A percentile compares a stretch with the other conserved stretches of the same genome.
These are phyloP conservation scores for Agonopterix alstromeriana DNA, from an alignment of 2,888 invertebrate species.

Conservation along the genomic window DNA sequence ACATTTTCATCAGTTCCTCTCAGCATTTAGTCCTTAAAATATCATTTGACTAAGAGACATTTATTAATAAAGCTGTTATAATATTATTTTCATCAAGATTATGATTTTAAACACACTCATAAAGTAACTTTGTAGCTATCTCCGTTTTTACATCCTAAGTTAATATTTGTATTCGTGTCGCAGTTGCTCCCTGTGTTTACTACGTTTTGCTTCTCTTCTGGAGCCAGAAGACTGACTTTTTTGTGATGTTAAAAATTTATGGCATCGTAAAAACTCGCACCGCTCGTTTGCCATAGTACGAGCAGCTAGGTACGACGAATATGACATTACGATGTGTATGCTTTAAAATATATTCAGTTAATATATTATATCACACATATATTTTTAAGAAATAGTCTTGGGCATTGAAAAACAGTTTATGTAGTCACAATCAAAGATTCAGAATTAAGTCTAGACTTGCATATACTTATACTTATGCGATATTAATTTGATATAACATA, in stretches of 20 bases:
- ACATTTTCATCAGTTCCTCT: background rate
- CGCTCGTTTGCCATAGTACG: constrained; percentile 45
- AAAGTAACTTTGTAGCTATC: background rate
- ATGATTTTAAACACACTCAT: background rate
- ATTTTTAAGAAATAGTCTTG: too few species aligned
- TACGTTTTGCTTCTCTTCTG: constrained; percentile 36
- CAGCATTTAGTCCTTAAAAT: background rate
- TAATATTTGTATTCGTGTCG: constrained; percentile 30
- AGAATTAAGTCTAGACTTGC: too few species aligned
- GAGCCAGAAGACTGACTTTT: constrained; percentile 49
- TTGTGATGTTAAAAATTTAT: constrained; percentile 69
- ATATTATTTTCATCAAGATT: background rate
- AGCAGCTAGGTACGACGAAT: constrained; percentile 39
- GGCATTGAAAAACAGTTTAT: too few species aligned
- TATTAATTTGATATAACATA: too few species aligned
- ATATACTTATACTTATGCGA: too few species aligned
- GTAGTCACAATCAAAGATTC: too few species aligned
- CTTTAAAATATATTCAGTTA: constrained; percentile 2
- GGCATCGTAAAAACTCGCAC: constrained; percentile 58
- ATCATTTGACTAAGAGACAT: background rate
- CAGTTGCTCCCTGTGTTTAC: constrained; percentile 25
- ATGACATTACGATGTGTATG: constrained; percentile 46
- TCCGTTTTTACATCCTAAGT: background rate
- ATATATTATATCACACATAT: too few species aligned
- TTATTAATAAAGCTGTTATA: background rate